Evolutionary conservation across 2,888 invertebrate genomes (phyloP), one percentile per base, ranked within the genome.

Genomic region (Tiliacea aurago): DNA sequence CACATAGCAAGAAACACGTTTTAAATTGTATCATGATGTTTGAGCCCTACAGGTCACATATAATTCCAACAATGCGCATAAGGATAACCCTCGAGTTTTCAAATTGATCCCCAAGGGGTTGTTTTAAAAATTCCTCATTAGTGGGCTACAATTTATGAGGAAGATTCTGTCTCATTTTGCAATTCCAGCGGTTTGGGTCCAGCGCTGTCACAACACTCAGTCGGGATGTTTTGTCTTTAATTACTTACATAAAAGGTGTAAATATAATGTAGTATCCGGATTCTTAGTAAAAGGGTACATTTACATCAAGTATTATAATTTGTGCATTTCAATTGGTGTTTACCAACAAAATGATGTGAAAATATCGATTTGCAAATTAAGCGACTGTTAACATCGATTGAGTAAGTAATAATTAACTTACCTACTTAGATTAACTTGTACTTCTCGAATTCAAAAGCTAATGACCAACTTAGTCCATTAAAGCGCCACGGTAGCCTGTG

Each of bases 101-200:
- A 20, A 61, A 78, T 61, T 33, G 33, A 49, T 55, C 78, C 70
- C 47, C 10, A 43, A 61, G 59, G 70, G 59, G 78, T 70, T 78
- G 78, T 78, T 70, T 75, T 6, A 53, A 77, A 75, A 78, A 61
- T 15, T 7, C 47, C 75, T 61, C 41, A 47, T 70, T 69, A 61
- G 53, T 33, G 20, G 37, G 45, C 61, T 70, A 78, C 20, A 61
- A 55, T 70, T 55, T 69, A 33, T 55, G 41, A 20, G 41, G n/a
- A 61, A 43, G 18, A 45, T 66, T 53, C 10, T 15, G n/a, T 53
- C 51, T 61, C 43, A 53, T 68, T 76, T 76, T 77, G 15, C 0
- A 33, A 33, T 77, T 28, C 0, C 28, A 45, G 23, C 28, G 3
- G 37, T 68, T 43, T 37, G 13, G 11, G 3, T 47, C 20, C 18